Percentiles rank a stretch among this genome's conserved stretches.
phyloP scores from a whole-genome alignment of 2,113 vertebrate genomes.

The Macroglossus sobrinus region DNA sequence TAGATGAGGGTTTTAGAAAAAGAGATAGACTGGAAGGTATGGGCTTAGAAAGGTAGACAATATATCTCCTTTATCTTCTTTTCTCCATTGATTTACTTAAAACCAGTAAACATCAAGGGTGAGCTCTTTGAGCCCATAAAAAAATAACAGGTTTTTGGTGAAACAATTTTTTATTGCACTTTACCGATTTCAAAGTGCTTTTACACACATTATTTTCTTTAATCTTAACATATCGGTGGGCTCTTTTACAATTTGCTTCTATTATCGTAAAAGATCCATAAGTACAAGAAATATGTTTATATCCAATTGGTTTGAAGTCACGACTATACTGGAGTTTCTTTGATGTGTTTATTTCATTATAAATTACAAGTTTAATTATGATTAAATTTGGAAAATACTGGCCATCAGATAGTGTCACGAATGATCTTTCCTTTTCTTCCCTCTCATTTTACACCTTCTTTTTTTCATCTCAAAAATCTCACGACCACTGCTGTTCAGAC shows the following conservation, averaged over 20 bases:
- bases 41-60: not conserved
- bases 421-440: not conserved
- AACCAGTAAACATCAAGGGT: constrained; percentile 38
- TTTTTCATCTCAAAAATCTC: constrained; percentile 14
- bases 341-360: not conserved
- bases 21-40: not conserved
- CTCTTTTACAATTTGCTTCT: constrained; percentile 31
- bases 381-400: not conserved
- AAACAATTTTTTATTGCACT: constrained; percentile 36
- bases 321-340: not conserved
- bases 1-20: not conserved
- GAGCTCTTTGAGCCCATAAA: constrained; percentile 16
- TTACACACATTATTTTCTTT: constrained; percentile 45
- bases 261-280: constrained; percentile 31
- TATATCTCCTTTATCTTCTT: constrained; percentile 9
- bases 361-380: constrained; percentile 24
- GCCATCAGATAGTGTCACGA: not conserved
- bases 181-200: constrained; percentile 11
- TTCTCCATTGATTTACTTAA: constrained; percentile 27
- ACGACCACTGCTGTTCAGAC: not conserved
- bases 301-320: not conserved
- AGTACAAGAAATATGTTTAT: not conserved
- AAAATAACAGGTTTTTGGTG: not conserved
- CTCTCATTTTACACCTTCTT: not conserved
- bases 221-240: not conserved